Evolutionary conservation across 2,888 invertebrate species (phyloP).

Genomic region (Drosophila emarginata): DNA sequence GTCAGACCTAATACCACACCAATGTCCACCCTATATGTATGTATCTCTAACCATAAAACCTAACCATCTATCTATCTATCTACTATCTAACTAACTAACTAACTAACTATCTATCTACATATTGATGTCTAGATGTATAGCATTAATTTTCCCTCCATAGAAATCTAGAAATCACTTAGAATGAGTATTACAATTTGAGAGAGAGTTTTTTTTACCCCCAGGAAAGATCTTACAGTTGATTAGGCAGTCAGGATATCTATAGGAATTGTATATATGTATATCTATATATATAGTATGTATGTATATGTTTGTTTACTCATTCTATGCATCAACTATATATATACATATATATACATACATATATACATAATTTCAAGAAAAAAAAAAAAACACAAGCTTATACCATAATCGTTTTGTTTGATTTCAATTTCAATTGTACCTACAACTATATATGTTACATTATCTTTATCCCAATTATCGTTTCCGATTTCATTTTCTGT

Average conservation of each 20-base stretch:
- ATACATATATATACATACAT: not conserved
- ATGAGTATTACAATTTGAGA: not conserved
- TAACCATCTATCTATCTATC: slow-evolving; percentile 14
- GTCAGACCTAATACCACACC: not conserved
- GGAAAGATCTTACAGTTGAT: too few species aligned
- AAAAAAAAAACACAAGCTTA: not conserved
- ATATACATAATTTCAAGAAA: not conserved
- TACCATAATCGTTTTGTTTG: slow-evolving; percentile 17
- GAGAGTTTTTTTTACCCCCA: not conserved
- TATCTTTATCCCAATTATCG: slow-evolving; percentile 25
- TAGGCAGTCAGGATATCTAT: slow-evolving; percentile 5
- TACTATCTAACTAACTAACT: not conserved
- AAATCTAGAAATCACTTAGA: not conserved
- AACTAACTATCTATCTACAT: not conserved
- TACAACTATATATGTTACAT: not conserved
- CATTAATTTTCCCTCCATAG: not conserved
- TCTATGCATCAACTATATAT: not conserved
- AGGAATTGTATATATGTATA: not conserved
- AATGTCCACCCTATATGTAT: not conserved
- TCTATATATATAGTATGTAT: slow-evolving; percentile 4
- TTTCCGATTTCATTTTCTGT: slow-evolving; percentile 32
- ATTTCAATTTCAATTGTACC: slow-evolving; percentile 2
- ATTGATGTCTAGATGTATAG: slow-evolving; percentile 39
- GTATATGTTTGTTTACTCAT: not conserved
- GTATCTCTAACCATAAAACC: slow-evolving; percentile 6